Evolutionary conservation across 2,888 invertebrate species (phyloP).

Genomic region (Corythucha ciliata): DNA sequence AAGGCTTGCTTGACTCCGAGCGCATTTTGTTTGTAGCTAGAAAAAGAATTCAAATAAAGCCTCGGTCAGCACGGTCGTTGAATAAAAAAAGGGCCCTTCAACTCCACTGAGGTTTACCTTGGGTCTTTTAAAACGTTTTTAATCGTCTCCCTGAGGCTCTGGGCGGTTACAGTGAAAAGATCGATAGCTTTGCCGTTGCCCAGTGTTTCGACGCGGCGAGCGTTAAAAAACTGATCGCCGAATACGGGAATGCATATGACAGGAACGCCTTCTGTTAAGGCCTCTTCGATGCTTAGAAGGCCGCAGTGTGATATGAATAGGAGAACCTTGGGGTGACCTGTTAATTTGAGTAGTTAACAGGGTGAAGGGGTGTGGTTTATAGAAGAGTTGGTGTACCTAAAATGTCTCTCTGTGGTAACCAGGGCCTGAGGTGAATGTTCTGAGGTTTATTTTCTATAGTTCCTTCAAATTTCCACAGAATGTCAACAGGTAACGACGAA

Average conservation of each 20-base stretch:
- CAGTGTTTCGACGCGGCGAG: conserved; percentile 46
- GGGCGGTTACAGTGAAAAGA: conserved; percentile 1
- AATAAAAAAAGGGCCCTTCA: too few relatives aligned
- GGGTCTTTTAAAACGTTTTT: background rate
- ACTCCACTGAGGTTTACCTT: too few relatives aligned
- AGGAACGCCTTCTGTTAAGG: conserved; percentile 55
- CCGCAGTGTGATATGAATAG: conserved; percentile 66
- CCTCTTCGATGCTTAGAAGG: conserved; percentile 59
- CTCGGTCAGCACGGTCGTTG: too few relatives aligned
- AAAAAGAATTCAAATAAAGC: too few relatives aligned
- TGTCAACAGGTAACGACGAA: conserved; percentile 52
- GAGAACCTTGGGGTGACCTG: conserved; percentile 58
- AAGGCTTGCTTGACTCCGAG: conserved; percentile 31
- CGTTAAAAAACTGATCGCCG: conserved; percentile 56
- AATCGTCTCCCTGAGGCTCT: conserved; percentile 1
- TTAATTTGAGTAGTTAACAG: background rate
- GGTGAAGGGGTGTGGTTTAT: background rate
- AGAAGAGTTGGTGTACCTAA: conserved; percentile 55
- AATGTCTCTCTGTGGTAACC: conserved; percentile 70
- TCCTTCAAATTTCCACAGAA: conserved; percentile 73
- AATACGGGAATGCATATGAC: conserved; percentile 56
- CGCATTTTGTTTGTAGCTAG: conserved; percentile 25
- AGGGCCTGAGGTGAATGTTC: conserved; percentile 54
- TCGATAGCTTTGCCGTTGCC: conserved; percentile 47
- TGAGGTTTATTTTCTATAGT: conserved; percentile 49